These are phyloP conservation scores for Calephelis nemesis DNA, from an alignment of 1,140 invertebrate species.

Conservation along the genomic window DNA sequence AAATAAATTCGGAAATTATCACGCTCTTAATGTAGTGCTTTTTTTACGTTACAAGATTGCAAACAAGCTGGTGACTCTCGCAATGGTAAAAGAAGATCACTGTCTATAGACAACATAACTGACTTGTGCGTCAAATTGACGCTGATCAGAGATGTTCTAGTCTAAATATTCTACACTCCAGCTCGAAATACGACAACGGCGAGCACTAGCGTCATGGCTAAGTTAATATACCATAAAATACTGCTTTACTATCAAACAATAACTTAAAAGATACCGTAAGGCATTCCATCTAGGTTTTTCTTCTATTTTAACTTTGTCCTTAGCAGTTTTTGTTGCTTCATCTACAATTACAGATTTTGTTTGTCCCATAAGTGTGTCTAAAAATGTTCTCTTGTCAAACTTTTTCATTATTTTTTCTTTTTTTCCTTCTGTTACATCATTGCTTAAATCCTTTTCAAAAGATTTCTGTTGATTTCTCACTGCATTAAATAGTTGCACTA, in stretches of 20 bases:
- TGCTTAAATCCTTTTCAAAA: conserved; percentile 86
- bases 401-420: conserved; percentile 90
- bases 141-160: no score
- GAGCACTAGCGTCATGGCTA: no score
- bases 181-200: no score
- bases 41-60: no score
- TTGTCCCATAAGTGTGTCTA: conserved; percentile 89
- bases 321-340: conserved; percentile 72
- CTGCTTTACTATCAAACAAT: conserved; percentile 1
- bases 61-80: no score
- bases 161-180: no score
- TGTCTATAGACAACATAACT: no score
- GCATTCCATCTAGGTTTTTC: conserved; percentile 79
- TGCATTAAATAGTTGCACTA: conserved; percentile 95
- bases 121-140: no score
- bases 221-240: no score
- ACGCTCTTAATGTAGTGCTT: no score
- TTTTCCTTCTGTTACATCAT: conserved; percentile 88
- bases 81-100: no score
- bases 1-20: no score
- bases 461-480: conserved; percentile 91
- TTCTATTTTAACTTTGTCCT: conserved; percentile 70
- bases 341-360: conserved; percentile 82
- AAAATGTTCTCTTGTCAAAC: conserved; percentile 89
- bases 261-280: conserved; percentile 58